These are phyloP conservation scores for Philopedon plagiatum DNA, from an alignment of 2,888 invertebrate species.

Conservation along the genomic window DNA sequence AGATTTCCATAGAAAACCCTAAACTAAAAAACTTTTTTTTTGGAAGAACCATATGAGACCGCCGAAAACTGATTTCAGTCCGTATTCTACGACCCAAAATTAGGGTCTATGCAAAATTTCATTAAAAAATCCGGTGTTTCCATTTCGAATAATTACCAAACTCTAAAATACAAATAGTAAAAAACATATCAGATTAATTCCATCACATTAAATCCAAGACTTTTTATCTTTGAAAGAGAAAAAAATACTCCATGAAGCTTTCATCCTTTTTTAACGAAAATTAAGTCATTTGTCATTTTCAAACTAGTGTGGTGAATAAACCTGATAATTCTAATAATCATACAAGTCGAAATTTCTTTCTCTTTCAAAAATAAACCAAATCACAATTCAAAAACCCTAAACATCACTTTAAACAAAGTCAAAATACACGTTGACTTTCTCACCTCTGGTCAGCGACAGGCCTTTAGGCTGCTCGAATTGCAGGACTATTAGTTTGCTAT, in stretches of 20 bases:
- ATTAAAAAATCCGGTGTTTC: too few species aligned
- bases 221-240: slow-evolving; percentile 9
- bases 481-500: slow-evolving; percentile 81
- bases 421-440: slow-evolving; percentile 81
- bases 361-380: slow-evolving; percentile 20
- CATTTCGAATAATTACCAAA: too few species aligned
- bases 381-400: slow-evolving; percentile 29
- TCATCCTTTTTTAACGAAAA: neutral
- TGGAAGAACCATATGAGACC: too few species aligned
- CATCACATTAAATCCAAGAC: slow-evolving; percentile 25
- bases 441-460: slow-evolving; percentile 73
- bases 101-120: too few species aligned
- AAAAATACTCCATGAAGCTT: too few species aligned
- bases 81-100: too few species aligned
- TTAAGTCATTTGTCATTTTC: too few species aligned
- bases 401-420: slow-evolving; percentile 62
- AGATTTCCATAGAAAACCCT: too few species aligned
- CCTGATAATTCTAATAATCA: too few species aligned
- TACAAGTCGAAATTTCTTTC: neutral
- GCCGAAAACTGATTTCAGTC: too few species aligned
- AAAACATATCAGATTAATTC: slow-evolving; percentile 36
- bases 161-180: slow-evolving; percentile 29
- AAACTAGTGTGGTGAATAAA: too few species aligned
- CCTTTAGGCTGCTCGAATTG: slow-evolving; percentile 82
- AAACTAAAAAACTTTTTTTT: too few species aligned